These are phyloP conservation scores for Smutsia temminckii DNA, from an alignment of 2,797 vertebrate genomes.

Conservation along the genomic window DNA sequence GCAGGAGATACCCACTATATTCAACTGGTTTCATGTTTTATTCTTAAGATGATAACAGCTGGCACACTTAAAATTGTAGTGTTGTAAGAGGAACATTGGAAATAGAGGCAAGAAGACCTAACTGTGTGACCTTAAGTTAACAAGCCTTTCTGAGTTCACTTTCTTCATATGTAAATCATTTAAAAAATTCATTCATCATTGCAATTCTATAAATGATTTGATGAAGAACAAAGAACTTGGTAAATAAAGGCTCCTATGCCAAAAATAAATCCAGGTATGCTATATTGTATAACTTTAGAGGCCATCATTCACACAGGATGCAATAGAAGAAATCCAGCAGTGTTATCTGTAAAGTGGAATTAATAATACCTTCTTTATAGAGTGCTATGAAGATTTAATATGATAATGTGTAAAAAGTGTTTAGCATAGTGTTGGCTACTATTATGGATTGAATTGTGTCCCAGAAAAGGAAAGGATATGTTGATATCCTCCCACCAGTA, in stretches of 20 bases:
- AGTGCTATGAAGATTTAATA: neutral
- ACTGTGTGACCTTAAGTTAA: constrained; percentile 20
- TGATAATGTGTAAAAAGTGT: neutral
- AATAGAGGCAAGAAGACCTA: neutral
- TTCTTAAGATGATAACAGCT: constrained; percentile 20
- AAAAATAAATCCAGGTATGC: constrained; percentile 26
- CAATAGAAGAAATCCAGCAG: neutral
- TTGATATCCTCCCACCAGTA: neutral
- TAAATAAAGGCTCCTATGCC: neutral
- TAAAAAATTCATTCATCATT: neutral
- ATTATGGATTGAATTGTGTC: neutral
- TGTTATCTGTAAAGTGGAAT: neutral
- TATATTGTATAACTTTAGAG: neutral
- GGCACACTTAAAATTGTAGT: neutral
- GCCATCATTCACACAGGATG: neutral
- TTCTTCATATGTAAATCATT: constrained; percentile 14
- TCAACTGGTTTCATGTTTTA: neutral
- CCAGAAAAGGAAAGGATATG: neutral
- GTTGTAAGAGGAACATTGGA: neutral
- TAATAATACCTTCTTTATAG: neutral
- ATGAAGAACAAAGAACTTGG: neutral
- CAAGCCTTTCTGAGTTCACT: neutral
- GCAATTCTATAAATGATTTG: neutral
- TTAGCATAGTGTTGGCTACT: neutral
- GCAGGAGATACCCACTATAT: neutral